A percentile compares a stretch with the other conserved stretches of the same genome.
Conservation (phyloP, 2,888 invertebrate genomes). For the Hypolimnas misippus region DNA sequence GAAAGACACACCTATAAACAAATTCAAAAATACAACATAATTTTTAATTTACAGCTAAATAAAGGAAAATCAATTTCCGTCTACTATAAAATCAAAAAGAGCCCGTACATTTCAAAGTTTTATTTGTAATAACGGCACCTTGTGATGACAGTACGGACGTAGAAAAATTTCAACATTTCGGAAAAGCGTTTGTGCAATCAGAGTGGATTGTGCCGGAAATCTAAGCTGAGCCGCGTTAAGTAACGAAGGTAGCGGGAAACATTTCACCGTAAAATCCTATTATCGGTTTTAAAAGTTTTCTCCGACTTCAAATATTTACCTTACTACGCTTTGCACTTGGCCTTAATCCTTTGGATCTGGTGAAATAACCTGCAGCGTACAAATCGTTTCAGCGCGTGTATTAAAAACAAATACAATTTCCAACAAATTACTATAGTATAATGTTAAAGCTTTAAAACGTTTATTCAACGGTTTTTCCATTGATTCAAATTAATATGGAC, state of each 20-base stretch:
- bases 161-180: conserved; percentile 68
- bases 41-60: not conserved
- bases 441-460: not conserved
- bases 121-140: conserved; percentile 47
- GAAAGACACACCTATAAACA: too few species aligned
- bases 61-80: conserved; percentile 2
- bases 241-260: conserved; percentile 55
- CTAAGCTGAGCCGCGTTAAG: conserved; percentile 66
- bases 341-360: conserved; percentile 4
- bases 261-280: conserved; percentile 59
- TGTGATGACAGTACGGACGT: conserved; percentile 48
- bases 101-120: conserved; percentile 14
- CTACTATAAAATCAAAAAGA: conserved; percentile 13
- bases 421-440: not conserved
- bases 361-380: conserved; percentile 4
- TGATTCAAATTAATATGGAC: too few species aligned
- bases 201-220: conserved; percentile 69
- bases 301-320: conserved; percentile 29
- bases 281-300: conserved; percentile 53
- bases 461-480: too few species aligned
- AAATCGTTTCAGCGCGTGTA: not conserved
- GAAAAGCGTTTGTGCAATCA: conserved; percentile 77
- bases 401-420: not conserved
- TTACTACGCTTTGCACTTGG: conserved; percentile 13
- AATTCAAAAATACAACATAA: not conserved